Conservation (phyloP, 2,888 invertebrate species). For the Amblyteles armatorius region DNA sequence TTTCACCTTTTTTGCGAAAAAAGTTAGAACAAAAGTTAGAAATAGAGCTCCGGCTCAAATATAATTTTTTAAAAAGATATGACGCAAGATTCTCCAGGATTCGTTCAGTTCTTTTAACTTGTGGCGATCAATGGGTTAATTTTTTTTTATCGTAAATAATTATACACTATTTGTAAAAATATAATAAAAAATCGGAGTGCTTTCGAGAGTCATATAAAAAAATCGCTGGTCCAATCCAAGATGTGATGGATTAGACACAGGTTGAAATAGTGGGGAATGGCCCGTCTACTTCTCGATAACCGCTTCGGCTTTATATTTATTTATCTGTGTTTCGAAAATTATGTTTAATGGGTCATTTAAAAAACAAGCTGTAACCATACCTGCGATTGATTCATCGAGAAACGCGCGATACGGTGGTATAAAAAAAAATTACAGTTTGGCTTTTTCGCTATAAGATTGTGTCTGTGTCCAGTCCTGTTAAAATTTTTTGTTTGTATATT, state of each 20-base stretch:
- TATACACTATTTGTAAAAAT: too few species aligned
- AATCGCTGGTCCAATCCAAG: too few species aligned
- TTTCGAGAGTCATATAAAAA: too few species aligned
- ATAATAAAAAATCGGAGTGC: too few species aligned
- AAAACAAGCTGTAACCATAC: not conserved
- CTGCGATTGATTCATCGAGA: constrained; percentile 23
- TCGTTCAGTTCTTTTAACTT: too few species aligned
- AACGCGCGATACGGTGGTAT: constrained; percentile 22
- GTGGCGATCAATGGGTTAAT: too few species aligned
- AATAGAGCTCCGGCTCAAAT: not conserved
- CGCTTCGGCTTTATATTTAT: constrained; percentile 44
- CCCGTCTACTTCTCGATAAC: not conserved
- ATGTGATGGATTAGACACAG: too few species aligned
- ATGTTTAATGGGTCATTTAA: constrained; percentile 80
- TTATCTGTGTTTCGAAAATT: constrained; percentile 77
- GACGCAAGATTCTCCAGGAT: too few species aligned
- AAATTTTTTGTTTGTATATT: constrained; percentile 1
- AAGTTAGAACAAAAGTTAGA: too few species aligned
- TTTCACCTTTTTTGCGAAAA: too few species aligned
- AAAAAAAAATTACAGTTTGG: constrained; percentile 23
- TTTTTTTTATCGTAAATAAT: too few species aligned
- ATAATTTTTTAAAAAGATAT: not conserved
- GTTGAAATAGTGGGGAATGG: too few species aligned
- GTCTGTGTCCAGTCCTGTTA: constrained; percentile 71
- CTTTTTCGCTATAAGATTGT: constrained; percentile 67